Evolutionary conservation across 2,888 invertebrate genomes (phyloP).

Genomic region (Sabatieria punctata): DNA sequence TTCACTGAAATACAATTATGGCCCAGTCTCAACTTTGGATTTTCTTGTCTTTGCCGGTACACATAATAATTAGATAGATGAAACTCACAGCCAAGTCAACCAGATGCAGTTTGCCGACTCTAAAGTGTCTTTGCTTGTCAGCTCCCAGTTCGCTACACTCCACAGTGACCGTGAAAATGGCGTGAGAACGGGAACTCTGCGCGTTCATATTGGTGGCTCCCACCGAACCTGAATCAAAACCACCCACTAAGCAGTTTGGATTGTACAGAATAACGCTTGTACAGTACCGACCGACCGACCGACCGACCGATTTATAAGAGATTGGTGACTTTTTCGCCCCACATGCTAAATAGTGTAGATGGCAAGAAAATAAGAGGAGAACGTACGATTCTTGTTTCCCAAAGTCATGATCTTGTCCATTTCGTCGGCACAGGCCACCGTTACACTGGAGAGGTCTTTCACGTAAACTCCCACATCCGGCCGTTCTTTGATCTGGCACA

Average conservation of each 20-base stretch:
- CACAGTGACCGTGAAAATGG: slow-evolving; percentile 91
- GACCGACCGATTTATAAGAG: too few species aligned
- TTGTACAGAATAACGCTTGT: too few species aligned
- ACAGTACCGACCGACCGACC: too few species aligned
- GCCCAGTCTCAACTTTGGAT: too few species aligned
- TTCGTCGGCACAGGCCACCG: slow-evolving; percentile 91
- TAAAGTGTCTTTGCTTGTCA: slow-evolving; percentile 67
- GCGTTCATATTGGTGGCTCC: slow-evolving; percentile 94
- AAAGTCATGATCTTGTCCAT: slow-evolving; percentile 82
- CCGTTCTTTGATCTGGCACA: slow-evolving; percentile 58
- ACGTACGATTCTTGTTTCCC: slow-evolving; percentile 86
- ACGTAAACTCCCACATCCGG: slow-evolving; percentile 95
- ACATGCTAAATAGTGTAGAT: too few species aligned
- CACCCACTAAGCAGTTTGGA: too few species aligned
- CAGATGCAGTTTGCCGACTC: slow-evolving; percentile 88
- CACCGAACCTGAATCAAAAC: slow-evolving; percentile 52
- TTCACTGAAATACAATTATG: too few species aligned
- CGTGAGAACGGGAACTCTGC: slow-evolving; percentile 87
- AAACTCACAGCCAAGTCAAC: slow-evolving; percentile 83
- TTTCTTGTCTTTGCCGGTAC: too few species aligned
- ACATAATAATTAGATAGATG: too few species aligned
- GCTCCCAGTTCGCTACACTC: slow-evolving; percentile 72
- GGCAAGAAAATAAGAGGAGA: too few species aligned
- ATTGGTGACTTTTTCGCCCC: too few species aligned
- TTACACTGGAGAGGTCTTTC: slow-evolving; percentile 85